Evolutionary conservation across 2,797 vertebrate genomes (phyloP).

Genomic region (Lophotriccus pileatus): DNA sequence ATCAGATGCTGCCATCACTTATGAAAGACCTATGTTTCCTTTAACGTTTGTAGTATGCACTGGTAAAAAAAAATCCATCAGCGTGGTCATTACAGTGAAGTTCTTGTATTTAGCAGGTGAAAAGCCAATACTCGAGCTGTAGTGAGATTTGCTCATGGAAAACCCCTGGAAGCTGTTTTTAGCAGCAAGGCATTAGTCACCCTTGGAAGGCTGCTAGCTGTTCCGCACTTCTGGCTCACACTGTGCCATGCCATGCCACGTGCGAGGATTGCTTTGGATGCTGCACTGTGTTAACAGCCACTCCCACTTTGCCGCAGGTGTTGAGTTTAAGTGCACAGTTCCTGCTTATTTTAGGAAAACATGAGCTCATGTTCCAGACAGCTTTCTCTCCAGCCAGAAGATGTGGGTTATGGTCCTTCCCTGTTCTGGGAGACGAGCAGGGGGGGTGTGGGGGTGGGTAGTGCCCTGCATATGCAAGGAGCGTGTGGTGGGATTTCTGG

Average conservation of each 20-base stretch:
- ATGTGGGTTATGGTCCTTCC: background rate
- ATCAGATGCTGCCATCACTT: slow-evolving; percentile 39
- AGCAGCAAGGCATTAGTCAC: slow-evolving; percentile 57
- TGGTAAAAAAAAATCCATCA: background rate
- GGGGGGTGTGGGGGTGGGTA: background rate
- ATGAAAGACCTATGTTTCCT: background rate
- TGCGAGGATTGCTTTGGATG: slow-evolving; percentile 12
- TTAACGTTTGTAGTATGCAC: background rate
- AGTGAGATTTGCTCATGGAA: slow-evolving; percentile 55
- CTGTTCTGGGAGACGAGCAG: background rate
- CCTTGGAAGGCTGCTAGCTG: slow-evolving; percentile 19
- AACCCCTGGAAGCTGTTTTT: slow-evolving; percentile 62
- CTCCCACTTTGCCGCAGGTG: slow-evolving; percentile 64
- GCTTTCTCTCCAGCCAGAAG: background rate
- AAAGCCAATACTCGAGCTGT: background rate
- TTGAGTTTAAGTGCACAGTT: slow-evolving; percentile 35
- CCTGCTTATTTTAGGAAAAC: slow-evolving; percentile 61
- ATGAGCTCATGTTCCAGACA: slow-evolving; percentile 34
- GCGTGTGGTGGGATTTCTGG: background rate
- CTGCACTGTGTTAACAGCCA: background rate
- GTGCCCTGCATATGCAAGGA: background rate
- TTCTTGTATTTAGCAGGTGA: slow-evolving; percentile 40
- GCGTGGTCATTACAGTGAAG: background rate
- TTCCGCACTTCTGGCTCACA: background rate
- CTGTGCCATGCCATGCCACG: background rate